These are phyloP conservation scores for Ophioderma brevispina DNA, from an alignment of 35 echinoderm and acorn worm genomes.

Conservation along the genomic window DNA sequence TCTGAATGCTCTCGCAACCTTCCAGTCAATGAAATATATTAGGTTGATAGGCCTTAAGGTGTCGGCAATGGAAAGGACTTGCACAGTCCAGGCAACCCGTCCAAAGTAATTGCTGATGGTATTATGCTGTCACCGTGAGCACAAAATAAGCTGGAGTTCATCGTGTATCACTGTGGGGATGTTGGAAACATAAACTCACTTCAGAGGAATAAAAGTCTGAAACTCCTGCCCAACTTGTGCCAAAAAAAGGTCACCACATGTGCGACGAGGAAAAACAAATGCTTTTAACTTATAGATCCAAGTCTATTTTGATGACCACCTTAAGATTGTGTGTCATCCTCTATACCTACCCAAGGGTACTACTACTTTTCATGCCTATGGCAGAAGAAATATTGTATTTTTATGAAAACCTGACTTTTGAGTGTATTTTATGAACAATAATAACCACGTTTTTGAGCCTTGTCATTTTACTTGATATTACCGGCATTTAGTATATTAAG, in stretches of 20 bases:
- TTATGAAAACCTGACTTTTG: constrained; percentile 10
- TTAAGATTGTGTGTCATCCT: background rate
- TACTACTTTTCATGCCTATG: background rate
- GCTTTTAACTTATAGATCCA: constrained; percentile 14
- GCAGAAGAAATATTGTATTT: background rate
- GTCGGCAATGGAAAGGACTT: background rate
- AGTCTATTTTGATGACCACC: background rate
- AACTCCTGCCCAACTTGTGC: background rate
- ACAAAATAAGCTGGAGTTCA: background rate
- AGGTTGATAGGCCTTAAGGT: background rate
- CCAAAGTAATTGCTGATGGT: background rate
- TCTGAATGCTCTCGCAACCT: background rate
- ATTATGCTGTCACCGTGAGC: background rate
- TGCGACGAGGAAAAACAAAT: background rate
- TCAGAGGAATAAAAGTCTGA: background rate
- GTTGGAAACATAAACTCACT: constrained; percentile 2
- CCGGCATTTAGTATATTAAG: background rate
- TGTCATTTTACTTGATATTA: constrained; percentile 6
- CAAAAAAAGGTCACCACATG: background rate
- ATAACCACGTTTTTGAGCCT: background rate
- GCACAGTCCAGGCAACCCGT: background rate
- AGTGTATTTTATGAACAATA: constrained; percentile 10
- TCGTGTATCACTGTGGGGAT: background rate
- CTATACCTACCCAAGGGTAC: background rate
- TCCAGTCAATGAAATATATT: background rate